Evolutionary conservation across 2,888 invertebrate genomes (phyloP).

Genomic region (Harpagoxenus sublaevis): DNA sequence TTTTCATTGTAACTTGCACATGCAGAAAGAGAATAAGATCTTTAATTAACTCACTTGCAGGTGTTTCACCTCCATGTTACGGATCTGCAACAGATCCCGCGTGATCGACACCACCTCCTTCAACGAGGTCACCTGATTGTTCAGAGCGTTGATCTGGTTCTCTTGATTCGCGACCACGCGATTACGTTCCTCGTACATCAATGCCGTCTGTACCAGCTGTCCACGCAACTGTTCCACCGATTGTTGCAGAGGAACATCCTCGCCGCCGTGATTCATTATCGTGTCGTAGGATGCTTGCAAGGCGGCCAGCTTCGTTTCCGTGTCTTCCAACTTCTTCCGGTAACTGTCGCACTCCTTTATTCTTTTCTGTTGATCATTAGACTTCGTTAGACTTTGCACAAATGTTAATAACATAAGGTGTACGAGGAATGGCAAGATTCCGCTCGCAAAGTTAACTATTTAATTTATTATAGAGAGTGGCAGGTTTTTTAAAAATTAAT

Average conservation of each 20-base stretch:
- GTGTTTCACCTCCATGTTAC: slow-evolving; percentile 93
- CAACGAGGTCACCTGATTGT: slow-evolving; percentile 91
- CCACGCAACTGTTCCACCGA: slow-evolving; percentile 80
- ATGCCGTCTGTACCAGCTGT: slow-evolving; percentile 77
- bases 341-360: slow-evolving; percentile 79
- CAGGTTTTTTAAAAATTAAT: not conserved
- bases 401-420: not conserved
- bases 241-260: slow-evolving; percentile 67
- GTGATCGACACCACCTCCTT: slow-evolving; percentile 94
- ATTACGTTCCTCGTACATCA: slow-evolving; percentile 79
- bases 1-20: not conserved
- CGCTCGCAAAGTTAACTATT: not conserved
- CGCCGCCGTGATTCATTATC: slow-evolving; percentile 64
- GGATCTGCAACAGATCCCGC: slow-evolving; percentile 92
- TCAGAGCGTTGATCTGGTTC: slow-evolving; percentile 91
- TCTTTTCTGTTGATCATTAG: slow-evolving; percentile 74
- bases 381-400: not conserved
- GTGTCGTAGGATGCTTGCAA: slow-evolving; percentile 75
- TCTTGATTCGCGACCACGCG: slow-evolving; percentile 89
- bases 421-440: not conserved
- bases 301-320: slow-evolving; percentile 77
- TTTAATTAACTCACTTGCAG: slow-evolving; percentile 88
- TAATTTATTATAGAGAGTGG: slow-evolving; percentile 19
- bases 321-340: slow-evolving; percentile 76
- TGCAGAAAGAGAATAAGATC: not conserved